Conservation (phyloP, 2,797 vertebrate species). For the Oophaga sylvatica region DNA sequence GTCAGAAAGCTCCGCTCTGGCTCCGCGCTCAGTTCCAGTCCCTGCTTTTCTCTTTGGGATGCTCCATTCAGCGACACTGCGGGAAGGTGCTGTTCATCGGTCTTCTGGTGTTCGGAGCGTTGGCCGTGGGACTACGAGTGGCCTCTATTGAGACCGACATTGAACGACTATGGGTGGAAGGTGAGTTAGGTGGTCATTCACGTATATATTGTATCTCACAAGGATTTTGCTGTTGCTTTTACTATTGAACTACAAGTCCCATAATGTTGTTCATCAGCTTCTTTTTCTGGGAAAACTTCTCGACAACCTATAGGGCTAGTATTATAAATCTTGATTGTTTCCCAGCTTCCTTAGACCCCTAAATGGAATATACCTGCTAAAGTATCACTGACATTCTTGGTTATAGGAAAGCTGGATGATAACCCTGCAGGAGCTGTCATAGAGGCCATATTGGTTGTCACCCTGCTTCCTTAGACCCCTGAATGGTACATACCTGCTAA, state of each 20-base stretch:
- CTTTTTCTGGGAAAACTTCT: not conserved
- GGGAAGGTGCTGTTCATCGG: slow-evolving; percentile 97
- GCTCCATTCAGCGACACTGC: slow-evolving; percentile 95
- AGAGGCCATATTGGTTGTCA: not conserved
- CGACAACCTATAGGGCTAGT: not conserved
- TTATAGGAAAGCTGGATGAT: no score
- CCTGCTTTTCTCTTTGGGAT: slow-evolving; percentile 95
- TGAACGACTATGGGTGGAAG: slow-evolving; percentile 98
- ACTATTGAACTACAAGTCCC: not conserved
- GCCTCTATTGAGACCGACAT: slow-evolving; percentile 96
- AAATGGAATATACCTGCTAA: no score
- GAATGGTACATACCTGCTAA: no score
- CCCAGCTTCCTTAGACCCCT: not conserved
- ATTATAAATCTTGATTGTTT: not conserved
- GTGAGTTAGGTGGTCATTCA: slow-evolving; percentile 76
- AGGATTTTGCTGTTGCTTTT: not conserved
- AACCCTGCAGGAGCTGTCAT: not conserved
- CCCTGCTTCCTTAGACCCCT: no score
- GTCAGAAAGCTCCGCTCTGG: slow-evolving; percentile 91
- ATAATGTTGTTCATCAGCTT: not conserved
- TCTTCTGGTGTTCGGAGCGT: slow-evolving; percentile 92
- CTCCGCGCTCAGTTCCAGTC: slow-evolving; percentile 93
- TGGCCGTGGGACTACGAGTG: slow-evolving; percentile 92
- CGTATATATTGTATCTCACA: no score
- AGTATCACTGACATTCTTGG: no score